phyloP scores from a whole-genome alignment of 1,140 invertebrate genomes.

The Amyelois transitella region DNA sequence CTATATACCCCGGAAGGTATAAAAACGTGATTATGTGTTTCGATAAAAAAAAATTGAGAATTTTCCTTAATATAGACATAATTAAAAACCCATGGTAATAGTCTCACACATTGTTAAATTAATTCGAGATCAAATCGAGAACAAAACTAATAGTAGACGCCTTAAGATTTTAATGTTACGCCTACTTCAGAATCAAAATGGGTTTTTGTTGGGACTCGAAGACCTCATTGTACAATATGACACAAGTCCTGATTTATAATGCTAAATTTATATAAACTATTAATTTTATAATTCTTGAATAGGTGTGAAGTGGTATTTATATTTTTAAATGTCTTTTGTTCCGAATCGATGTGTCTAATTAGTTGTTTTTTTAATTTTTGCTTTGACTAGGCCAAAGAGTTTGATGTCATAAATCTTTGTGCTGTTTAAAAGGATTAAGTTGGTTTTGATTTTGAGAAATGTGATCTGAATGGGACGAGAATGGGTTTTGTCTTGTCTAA shows the following conservation, averaged over 20 bases:
- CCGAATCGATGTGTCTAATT: slow-evolving; percentile 1
- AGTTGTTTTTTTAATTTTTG: not conserved
- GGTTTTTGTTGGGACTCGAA: slow-evolving; percentile 1
- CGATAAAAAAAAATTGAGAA: too few relatives aligned
- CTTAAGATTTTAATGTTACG: not conserved
- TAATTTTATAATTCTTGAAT: slow-evolving; percentile 1
- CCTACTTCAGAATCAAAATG: not conserved
- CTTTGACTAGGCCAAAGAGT: not conserved
- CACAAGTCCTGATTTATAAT: slow-evolving; percentile 2
- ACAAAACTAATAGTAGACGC: too few relatives aligned
- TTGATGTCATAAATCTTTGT: not conserved
- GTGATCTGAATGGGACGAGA: not conserved
- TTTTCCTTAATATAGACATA: too few relatives aligned
- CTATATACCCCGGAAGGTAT: too few relatives aligned
- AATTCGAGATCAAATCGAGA: too few relatives aligned
- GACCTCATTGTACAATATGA: slow-evolving; percentile 1
- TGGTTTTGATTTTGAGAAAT: not conserved
- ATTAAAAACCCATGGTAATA: too few relatives aligned
- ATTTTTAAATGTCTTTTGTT: not conserved
- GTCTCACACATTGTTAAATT: too few relatives aligned
- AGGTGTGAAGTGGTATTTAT: not conserved
- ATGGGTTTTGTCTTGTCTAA: not conserved
- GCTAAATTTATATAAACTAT: slow-evolving; percentile 5
- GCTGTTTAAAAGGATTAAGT: not conserved
- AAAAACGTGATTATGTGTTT: too few relatives aligned